Evolutionary conservation across 2,113 vertebrate genomes (phyloP), one percentile per base, ranked within the genome.

Genomic region (Festucalex cinctus): DNA sequence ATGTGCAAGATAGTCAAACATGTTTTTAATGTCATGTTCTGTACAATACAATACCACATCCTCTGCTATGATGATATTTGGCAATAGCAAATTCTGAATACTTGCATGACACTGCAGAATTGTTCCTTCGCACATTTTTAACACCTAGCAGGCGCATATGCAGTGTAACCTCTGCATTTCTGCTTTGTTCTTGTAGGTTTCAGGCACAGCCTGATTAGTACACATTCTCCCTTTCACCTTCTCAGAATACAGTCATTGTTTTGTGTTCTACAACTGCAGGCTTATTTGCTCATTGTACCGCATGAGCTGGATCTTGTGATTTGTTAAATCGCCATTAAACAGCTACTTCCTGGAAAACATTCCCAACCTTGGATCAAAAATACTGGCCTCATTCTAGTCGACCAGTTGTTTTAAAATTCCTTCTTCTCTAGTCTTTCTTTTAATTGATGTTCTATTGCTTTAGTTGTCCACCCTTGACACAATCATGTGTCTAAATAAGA

Each of bases 271-370:
- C 78, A 74, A 74, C 81, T 77, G 61, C 78, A 74, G 76, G 74
- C 77, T 51, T 54, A 66, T 64, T 32, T 58, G 54, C 36, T 24
- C 32, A 37, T 48, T 63, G 62, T 41, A 75, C 66, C 71, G 70
- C 83, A 86, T 90, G 82, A 89, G 84, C 81, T 62, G 20, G 41
- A 80, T 87, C 89, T 89, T 91, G 82, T 91, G 90, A 91, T 86
- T 57, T 32, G 81, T 60, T 6, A 74, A 76, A 67, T 73, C 60
- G 13, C 43, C 67, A 61, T 79, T 64, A 74, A 75, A 76, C 62
- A 63, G 66, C 9, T 46, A 58, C 65, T 82, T 77, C 69, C 43
- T 41, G 73, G 54, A 78, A 79, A 69, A 61, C 22, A 32, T 32
- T 70, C 32, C 13, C 9, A 17, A 77, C 66, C 65, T 58, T 53